Conservation (phyloP, 2,797 vertebrate genomes). For the Bufotes viridis region DNA sequence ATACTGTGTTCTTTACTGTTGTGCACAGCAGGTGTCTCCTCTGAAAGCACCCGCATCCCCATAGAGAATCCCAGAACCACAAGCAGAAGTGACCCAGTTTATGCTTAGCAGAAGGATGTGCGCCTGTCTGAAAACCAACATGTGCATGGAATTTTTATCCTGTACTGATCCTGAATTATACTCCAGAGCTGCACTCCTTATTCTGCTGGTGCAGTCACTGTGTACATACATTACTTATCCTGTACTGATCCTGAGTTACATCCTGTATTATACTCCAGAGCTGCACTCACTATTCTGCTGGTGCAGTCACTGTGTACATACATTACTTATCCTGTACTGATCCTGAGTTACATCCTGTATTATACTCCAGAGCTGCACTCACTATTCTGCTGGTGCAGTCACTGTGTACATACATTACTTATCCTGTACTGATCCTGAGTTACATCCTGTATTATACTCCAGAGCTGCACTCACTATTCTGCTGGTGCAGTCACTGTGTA, state of each 20-base stretch:
- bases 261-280: slow-evolving; percentile 10
- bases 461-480: slow-evolving; percentile 14
- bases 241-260: too few species aligned
- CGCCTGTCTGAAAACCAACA: neutral
- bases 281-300: slow-evolving; percentile 22
- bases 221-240: slow-evolving; percentile 22
- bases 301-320: slow-evolving; percentile 14
- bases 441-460: neutral
- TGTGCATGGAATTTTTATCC: neutral
- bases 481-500: slow-evolving; percentile 6
- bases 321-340: neutral
- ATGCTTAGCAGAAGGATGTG: neutral
- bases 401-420: slow-evolving; percentile 22
- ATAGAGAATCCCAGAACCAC: neutral
- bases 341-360: neutral
- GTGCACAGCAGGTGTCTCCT: neutral
- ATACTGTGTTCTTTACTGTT: neutral
- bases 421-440: neutral
- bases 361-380: slow-evolving; percentile 19
- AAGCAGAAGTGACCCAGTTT: neutral
- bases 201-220: slow-evolving; percentile 15
- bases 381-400: slow-evolving; percentile 6
- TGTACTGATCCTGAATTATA: slow-evolving; percentile 8
- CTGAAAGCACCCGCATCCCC: neutral
- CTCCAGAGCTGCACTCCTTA: slow-evolving; percentile 3